Percentiles rank a stretch among this genome's conserved stretches.
phyloP scores from a whole-genome alignment of 30 jellyfish, hydroid and myxozoan species.

The Hydractinia symbiolongicarpus region DNA sequence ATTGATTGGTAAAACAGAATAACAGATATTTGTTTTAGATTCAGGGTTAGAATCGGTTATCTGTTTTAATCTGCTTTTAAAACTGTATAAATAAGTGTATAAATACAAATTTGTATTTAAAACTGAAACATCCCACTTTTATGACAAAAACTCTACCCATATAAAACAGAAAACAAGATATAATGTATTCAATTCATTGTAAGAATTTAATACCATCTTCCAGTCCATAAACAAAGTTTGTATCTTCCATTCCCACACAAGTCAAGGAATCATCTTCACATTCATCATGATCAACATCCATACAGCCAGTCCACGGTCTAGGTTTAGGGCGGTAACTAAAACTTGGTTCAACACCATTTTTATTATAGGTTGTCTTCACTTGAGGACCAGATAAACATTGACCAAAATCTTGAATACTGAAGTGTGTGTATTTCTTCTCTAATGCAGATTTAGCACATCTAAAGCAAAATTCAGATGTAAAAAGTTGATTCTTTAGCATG shows the following conservation, averaged over 20 bases:
- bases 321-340: slow-evolving; percentile 64
- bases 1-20: too few relatives aligned
- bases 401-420: slow-evolving; percentile 80
- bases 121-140: too few relatives aligned
- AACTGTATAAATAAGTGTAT: too few relatives aligned
- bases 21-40: background rate
- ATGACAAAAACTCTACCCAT: too few relatives aligned
- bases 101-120: too few relatives aligned
- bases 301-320: slow-evolving; percentile 88
- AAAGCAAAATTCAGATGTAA: background rate
- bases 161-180: background rate
- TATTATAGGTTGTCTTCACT: slow-evolving; percentile 51
- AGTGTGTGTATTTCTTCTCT: slow-evolving; percentile 69
- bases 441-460: slow-evolving; percentile 83
- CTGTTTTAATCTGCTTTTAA: background rate
- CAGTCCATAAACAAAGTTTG: slow-evolving; percentile 93
- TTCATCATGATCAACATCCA: slow-evolving; percentile 65
- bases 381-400: slow-evolving; percentile 86
- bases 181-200: background rate
- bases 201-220: slow-evolving; percentile 52
- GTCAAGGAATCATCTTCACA: slow-evolving; percentile 74
- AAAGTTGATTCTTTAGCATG: too few relatives aligned
- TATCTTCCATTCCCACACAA: slow-evolving; percentile 81
- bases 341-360: slow-evolving; percentile 56
- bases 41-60: background rate